Conservation (phyloP, 2,888 invertebrate species). For the Onthophagus sagittarius region DNA sequence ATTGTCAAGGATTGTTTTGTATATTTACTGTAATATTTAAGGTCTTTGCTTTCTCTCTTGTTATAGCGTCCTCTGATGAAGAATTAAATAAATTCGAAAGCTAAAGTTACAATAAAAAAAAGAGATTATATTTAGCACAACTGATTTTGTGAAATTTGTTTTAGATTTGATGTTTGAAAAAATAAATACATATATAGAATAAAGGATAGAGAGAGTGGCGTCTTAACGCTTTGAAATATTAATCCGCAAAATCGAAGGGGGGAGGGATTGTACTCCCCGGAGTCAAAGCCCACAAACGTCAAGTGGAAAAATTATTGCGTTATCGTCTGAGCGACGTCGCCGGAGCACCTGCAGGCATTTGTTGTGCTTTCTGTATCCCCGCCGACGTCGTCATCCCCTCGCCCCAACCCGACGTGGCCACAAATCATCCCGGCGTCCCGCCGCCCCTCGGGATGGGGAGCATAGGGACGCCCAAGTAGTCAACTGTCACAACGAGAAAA, state of each 20-base stretch:
- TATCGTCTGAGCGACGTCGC: conserved; percentile 6
- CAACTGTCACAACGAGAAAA: conserved; percentile 47
- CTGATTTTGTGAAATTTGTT: too few relatives aligned
- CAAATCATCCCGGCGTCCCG: conserved; percentile 39
- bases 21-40: too few relatives aligned
- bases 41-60: too few relatives aligned
- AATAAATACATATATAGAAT: too few relatives aligned
- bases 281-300: conserved; percentile 4
- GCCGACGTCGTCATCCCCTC: conserved; percentile 28
- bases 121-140: too few relatives aligned
- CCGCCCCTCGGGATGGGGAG: background rate
- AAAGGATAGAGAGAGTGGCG: too few relatives aligned
- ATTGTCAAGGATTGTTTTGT: too few relatives aligned
- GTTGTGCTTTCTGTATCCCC: background rate
- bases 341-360: conserved; percentile 10
- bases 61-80: too few relatives aligned
- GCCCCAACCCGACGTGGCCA: conserved; percentile 35
- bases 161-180: too few relatives aligned
- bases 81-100: too few relatives aligned
- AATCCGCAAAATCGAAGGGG: conserved; percentile 3
- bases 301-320: conserved; percentile 13
- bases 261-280: background rate
- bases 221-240: conserved; percentile 2
- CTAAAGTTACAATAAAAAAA: too few relatives aligned
- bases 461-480: conserved; percentile 31